phyloP scores from a whole-genome alignment of 1,140 invertebrate genomes.

The Coptotermes formosanus region DNA sequence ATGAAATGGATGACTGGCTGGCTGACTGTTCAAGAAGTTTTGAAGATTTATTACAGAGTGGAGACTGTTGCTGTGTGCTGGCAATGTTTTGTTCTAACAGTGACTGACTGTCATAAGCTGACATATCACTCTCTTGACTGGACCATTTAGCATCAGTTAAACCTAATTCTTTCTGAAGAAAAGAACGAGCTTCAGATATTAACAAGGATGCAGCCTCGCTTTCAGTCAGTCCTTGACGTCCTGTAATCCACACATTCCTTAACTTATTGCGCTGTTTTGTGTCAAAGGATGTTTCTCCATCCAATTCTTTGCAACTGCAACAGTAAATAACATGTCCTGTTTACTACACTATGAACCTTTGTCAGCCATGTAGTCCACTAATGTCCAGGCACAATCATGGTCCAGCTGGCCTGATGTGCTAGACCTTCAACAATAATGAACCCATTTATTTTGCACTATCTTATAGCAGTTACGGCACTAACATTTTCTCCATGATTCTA shows the following conservation, averaged over 20 bases:
- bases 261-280: constrained; percentile 64
- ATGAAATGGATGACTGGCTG: background rate
- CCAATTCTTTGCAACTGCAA: constrained; percentile 56
- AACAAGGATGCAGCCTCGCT: constrained; percentile 77
- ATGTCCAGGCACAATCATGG: no score
- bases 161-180: constrained; percentile 53
- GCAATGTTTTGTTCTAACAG: background rate
- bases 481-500: background rate
- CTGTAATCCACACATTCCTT: constrained; percentile 77
- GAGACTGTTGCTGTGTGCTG: background rate
- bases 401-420: no score
- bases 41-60: background rate
- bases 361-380: no score
- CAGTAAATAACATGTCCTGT: background rate
- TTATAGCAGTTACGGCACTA: background rate
- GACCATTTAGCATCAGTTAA: constrained; percentile 49
- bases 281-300: constrained; percentile 68
- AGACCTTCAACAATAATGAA: no score
- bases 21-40: background rate
- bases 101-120: background rate
- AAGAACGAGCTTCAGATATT: constrained; percentile 71
- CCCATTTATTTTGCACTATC: no score
- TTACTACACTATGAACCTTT: background rate
- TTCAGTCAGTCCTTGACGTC: constrained; percentile 76
- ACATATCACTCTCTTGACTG: constrained; percentile 20